Percentiles rank a stretch among this genome's conserved stretches.
phyloP scores from a whole-genome alignment of 2,888 invertebrate genomes.

The Pterostichus niger region DNA sequence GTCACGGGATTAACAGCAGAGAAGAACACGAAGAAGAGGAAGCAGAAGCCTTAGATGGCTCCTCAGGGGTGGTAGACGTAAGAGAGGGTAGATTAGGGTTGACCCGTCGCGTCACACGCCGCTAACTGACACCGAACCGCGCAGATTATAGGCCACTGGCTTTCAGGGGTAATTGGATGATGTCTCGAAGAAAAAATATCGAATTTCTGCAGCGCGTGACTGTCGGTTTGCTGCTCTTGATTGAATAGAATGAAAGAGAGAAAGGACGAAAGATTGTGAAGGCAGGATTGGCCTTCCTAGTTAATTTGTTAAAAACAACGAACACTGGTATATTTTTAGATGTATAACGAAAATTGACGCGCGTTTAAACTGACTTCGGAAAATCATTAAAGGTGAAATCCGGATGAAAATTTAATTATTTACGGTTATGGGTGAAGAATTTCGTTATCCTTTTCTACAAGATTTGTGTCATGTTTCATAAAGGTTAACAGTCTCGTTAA shows the following conservation, averaged over 20 bases:
- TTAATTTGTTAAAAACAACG: slow-evolving; percentile 37
- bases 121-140: slow-evolving; percentile 64
- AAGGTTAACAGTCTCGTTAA: slow-evolving; percentile 45
- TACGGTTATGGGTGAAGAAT: background rate
- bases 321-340: background rate
- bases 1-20: slow-evolving; percentile 24
- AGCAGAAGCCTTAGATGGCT: slow-evolving; percentile 12
- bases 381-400: too few species aligned
- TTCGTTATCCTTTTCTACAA: slow-evolving; percentile 13
- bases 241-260: slow-evolving; percentile 53
- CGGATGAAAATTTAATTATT: slow-evolving; percentile 13
- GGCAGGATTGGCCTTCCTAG: slow-evolving; percentile 34
- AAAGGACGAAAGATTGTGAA: background rate
- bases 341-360: too few species aligned
- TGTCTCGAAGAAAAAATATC: slow-evolving; percentile 65
- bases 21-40: slow-evolving; percentile 44
- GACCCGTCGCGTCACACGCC: slow-evolving; percentile 51
- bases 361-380: too few species aligned
- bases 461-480: slow-evolving; percentile 34
- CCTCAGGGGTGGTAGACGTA: background rate
- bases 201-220: slow-evolving; percentile 62
- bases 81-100: slow-evolving; percentile 58
- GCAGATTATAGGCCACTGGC: slow-evolving; percentile 66
- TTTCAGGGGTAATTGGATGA: slow-evolving; percentile 65
- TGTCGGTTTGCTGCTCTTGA: slow-evolving; percentile 44